Conservation (phyloP, 2,113 vertebrate species). For the Tretioscincus oriximinensis region DNA sequence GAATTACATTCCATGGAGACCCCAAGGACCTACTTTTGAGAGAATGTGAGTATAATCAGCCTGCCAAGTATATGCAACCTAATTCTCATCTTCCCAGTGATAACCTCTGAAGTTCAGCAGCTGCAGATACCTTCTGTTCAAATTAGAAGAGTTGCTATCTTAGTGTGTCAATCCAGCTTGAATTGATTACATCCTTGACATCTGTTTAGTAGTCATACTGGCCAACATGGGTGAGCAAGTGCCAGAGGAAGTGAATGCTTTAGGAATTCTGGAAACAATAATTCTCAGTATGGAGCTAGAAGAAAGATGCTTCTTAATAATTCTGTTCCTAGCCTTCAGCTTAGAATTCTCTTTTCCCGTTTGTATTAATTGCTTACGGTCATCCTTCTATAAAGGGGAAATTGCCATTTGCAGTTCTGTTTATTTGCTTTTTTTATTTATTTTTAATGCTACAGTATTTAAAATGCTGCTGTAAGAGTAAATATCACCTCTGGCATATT, state of each 20-base stretch:
- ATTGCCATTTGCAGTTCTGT: conserved; percentile 22
- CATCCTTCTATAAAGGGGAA: conserved; percentile 38
- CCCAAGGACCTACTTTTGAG: background rate
- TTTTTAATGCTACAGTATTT: conserved; percentile 52
- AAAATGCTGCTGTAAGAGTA: conserved; percentile 72
- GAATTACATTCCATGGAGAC: background rate
- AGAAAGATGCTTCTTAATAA: conserved; percentile 44
- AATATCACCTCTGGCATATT: conserved; percentile 74
- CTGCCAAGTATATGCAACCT: background rate
- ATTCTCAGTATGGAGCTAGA: conserved; percentile 24
- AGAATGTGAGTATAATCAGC: background rate
- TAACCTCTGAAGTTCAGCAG: no score
- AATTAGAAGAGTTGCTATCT: no score
- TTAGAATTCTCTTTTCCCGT: conserved; percentile 38
- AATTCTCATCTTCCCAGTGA: background rate
- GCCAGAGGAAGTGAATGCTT: conserved; percentile 2
- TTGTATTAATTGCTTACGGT: conserved; percentile 52
- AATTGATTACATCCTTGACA: background rate
- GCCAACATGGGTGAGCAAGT: background rate
- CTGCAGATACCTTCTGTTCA: no score
- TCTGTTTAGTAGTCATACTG: background rate
- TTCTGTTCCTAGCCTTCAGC: conserved; percentile 26
- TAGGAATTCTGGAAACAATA: conserved; percentile 13
- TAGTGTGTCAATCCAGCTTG: no score
- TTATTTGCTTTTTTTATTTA: background rate